Percentiles rank a stretch among this genome's conserved stretches.
Evolutionary conservation across 2,113 vertebrate genomes (phyloP).

Genomic region (Sander lucioperca): DNA sequence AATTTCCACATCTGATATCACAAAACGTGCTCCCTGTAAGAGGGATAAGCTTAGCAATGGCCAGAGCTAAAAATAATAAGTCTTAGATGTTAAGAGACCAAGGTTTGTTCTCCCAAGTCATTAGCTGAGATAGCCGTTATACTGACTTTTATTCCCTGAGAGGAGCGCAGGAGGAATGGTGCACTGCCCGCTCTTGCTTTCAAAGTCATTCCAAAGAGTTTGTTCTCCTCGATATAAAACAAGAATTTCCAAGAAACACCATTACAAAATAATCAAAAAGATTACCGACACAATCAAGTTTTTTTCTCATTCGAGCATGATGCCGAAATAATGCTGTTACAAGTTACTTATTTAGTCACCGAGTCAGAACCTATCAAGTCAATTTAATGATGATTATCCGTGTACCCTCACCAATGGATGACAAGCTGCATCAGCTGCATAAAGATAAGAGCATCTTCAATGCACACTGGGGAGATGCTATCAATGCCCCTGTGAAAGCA

Average conservation of each 20-base stretch:
- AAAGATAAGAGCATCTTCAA: conserved; percentile 79
- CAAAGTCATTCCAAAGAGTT: conserved; percentile 87
- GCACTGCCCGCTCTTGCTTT: conserved; percentile 74
- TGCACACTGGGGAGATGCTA: conserved; percentile 74
- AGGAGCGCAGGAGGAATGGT: conserved; percentile 72
- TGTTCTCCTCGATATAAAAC: conserved; percentile 62
- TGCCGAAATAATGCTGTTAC: conserved; percentile 51
- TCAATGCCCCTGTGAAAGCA: conserved; percentile 75
- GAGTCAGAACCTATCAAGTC: conserved; percentile 70
- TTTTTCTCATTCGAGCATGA: background rate
- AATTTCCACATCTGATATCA: conserved; percentile 88
- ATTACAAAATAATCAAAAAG: conserved; percentile 1
- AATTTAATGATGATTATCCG: conserved; percentile 74
- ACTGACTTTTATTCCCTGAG: conserved; percentile 83
- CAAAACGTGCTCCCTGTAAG: conserved; percentile 84
- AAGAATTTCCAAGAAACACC: conserved; percentile 49
- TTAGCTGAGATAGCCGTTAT: conserved; percentile 87
- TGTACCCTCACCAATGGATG: conserved; percentile 64
- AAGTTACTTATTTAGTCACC: conserved; percentile 58
- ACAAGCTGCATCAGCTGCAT: conserved; percentile 74
- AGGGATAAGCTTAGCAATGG: conserved; percentile 86
- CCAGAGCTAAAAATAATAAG: conserved; percentile 89
- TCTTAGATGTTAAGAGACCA: conserved; percentile 88
- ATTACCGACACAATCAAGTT: conserved; percentile 13
- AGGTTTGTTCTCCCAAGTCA: conserved; percentile 89